Percentiles rank a stretch among this genome's conserved stretches.
These are phyloP conservation scores for Bos indicus DNA, from an alignment of 2,113 vertebrate genomes.

Conservation along the genomic window DNA sequence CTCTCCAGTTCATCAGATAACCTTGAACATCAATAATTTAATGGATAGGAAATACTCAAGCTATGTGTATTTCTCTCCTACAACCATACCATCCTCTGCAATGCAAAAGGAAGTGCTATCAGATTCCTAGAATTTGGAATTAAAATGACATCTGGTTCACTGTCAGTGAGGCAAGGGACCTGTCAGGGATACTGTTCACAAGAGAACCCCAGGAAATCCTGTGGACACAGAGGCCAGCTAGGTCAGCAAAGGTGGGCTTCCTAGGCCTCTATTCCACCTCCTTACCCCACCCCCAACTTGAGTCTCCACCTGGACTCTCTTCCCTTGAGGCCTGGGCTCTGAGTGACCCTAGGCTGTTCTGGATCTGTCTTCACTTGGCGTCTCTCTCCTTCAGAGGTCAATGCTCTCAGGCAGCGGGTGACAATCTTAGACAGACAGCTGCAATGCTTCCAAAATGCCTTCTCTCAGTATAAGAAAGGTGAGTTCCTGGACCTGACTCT, in stretches of 20 bases:
- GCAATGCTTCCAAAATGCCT: background rate
- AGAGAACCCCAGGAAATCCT: background rate
- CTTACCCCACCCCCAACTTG: background rate
- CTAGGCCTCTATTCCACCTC: too few relatives aligned
- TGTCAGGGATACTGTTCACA: background rate
- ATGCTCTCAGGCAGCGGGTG: slow-evolving; percentile 46
- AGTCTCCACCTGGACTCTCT: background rate
- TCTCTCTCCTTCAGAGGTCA: slow-evolving; percentile 31
- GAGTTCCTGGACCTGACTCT: background rate
- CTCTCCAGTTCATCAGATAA: background rate
- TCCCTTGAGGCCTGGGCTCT: background rate
- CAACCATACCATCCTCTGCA: background rate
- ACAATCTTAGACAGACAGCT: slow-evolving; percentile 41
- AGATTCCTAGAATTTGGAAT: background rate
- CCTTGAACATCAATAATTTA: background rate
- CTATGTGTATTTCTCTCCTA: background rate
- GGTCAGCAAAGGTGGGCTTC: background rate
- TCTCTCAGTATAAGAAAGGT: slow-evolving; percentile 66
- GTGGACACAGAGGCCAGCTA: fast-evolving
- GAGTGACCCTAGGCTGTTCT: background rate
- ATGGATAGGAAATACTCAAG: background rate
- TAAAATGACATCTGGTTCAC: background rate
- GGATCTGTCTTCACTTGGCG: background rate
- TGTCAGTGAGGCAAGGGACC: background rate
- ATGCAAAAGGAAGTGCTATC: background rate